phyloP scores from a whole-genome alignment of 2,888 invertebrate genomes.

The Papilio protenor region DNA sequence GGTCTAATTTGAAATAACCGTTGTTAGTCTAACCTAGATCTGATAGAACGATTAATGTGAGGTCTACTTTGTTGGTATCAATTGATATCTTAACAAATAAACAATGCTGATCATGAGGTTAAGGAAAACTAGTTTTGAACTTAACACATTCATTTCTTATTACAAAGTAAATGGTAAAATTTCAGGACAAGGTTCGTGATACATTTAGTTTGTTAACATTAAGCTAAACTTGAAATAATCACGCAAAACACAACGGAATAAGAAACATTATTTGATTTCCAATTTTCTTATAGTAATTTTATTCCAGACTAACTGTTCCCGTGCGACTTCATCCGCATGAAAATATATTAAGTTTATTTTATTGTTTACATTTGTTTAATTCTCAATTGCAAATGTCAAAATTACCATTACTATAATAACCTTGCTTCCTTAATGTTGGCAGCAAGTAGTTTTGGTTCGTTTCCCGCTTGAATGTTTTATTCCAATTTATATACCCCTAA shows the following conservation, averaged over 20 bases:
- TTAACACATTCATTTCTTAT: background rate
- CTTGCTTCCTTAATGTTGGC: too few species aligned
- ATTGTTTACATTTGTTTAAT: too few species aligned
- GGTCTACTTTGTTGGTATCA: constrained; percentile 3
- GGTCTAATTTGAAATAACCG: background rate
- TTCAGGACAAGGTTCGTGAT: constrained; percentile 16
- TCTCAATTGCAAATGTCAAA: too few species aligned
- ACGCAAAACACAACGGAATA: background rate
- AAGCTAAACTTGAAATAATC: background rate
- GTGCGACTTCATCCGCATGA: too few species aligned
- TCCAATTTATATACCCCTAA: too few species aligned
- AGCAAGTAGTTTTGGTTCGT: too few species aligned
- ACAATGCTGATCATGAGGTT: constrained; percentile 30
- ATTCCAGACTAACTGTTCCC: background rate
- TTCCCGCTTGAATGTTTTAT: too few species aligned
- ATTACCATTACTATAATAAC: too few species aligned
- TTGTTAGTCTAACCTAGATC: constrained; percentile 15
- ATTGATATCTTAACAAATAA: constrained; percentile 19
- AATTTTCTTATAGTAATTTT: background rate
- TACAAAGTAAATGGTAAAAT: constrained; percentile 18
- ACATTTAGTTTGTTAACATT: background rate
- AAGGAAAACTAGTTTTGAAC: constrained; percentile 16
- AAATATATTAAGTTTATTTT: too few species aligned
- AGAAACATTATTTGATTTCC: background rate
- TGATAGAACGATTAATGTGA: constrained; percentile 14